Conservation (phyloP, 2,888 invertebrate species). For the Leptinotarsa haldemani region DNA sequence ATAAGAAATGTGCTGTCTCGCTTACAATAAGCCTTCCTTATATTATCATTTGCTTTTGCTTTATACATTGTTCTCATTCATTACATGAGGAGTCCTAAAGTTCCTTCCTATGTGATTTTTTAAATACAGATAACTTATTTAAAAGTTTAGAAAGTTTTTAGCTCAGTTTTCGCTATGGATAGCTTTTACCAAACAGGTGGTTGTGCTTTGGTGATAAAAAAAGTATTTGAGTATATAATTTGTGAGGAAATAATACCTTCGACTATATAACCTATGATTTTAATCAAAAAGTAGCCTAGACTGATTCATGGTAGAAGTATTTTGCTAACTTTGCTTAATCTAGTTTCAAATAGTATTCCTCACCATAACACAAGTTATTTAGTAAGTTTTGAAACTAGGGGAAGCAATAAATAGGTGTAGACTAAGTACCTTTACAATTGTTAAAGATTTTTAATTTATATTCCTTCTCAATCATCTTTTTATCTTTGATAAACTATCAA, state of each 20-base stretch:
- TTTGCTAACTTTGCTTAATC: not conserved
- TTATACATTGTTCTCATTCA: not conserved
- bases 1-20: not conserved
- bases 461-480: constrained; percentile 6
- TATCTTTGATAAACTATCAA: constrained; percentile 3
- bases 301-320: not conserved
- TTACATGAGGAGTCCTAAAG: not conserved
- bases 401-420: not conserved
- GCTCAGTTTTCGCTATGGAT: too few species aligned
- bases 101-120: constrained; percentile 7
- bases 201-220: not conserved
- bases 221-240: not conserved
- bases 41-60: not conserved
- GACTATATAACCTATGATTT: too few species aligned
- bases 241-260: not conserved
- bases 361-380: not conserved
- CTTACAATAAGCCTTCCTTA: not conserved
- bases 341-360: too few species aligned
- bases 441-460: constrained; percentile 10
- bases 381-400: not conserved
- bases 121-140: not conserved
- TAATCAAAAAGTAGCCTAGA: not conserved
- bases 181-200: too few species aligned
- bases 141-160: not conserved
- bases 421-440: constrained; percentile 1